Evolutionary conservation across 2,797 vertebrate species (phyloP).

Genomic region (Chaetophractus vellerosus): DNA sequence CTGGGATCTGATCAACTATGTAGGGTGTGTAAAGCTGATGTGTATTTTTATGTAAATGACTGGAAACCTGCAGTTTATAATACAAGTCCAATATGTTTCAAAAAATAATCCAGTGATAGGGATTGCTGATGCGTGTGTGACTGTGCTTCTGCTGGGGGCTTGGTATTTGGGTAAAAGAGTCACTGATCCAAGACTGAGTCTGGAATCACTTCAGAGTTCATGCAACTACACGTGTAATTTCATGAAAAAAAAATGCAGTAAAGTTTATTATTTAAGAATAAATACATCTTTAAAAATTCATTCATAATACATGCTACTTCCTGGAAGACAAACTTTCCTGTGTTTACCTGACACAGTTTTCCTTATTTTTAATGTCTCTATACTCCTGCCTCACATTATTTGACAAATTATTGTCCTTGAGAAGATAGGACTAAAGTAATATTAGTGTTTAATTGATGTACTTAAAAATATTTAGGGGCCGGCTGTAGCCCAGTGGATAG

Average conservation of each 20-base stretch:
- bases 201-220: background rate
- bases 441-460: background rate
- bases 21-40: background rate
- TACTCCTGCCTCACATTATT: background rate
- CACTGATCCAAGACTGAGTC: background rate
- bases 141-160: background rate
- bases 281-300: background rate
- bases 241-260: background rate
- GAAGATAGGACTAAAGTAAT: background rate
- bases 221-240: background rate
- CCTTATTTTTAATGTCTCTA: slow-evolving; percentile 1
- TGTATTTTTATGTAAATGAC: slow-evolving; percentile 16
- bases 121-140: background rate
- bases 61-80: slow-evolving; percentile 1
- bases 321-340: slow-evolving; percentile 31
- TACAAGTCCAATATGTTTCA: slow-evolving; percentile 28
- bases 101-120: background rate
- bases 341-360: background rate
- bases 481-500: no score
- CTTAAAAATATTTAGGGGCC: slow-evolving; percentile 62
- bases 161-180: background rate
- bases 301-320: background rate
- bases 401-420: background rate
- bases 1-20: background rate
- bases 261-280: background rate